Conservation (phyloP, 2,113 vertebrate species). For the Capreolus pygargus region DNA sequence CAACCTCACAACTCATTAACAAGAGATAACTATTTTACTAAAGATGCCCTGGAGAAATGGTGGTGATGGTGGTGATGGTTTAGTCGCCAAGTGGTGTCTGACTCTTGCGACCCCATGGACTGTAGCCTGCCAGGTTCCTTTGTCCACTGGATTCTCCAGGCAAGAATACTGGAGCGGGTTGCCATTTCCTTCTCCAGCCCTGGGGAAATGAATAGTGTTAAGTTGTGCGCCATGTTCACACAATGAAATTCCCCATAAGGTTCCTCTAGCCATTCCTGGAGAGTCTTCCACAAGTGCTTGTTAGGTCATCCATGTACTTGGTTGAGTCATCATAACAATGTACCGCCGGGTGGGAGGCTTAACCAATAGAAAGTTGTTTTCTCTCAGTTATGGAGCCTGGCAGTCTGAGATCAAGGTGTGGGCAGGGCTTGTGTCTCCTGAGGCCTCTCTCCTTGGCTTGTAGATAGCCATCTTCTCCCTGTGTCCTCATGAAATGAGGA, state of each 20-base stretch:
- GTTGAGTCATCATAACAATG: too few relatives aligned
- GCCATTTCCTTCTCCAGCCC: background rate
- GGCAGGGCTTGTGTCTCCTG: background rate
- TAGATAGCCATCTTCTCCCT: fast-evolving
- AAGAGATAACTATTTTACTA: background rate
- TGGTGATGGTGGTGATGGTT: background rate
- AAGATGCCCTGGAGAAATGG: background rate
- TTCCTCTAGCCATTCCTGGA: background rate
- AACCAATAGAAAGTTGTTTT: background rate
- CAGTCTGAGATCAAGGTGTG: background rate
- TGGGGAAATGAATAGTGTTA: background rate
- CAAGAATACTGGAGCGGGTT: background rate
- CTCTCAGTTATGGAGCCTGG: background rate
- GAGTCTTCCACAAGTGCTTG: fast-evolving
- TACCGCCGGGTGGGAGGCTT: background rate
- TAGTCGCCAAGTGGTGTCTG: background rate
- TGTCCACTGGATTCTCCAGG: background rate
- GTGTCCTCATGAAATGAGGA: background rate
- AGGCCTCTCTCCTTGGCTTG: background rate
- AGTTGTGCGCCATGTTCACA: fast-evolving
- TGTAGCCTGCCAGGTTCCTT: background rate
- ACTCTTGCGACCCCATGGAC: background rate
- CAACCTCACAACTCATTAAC: too few relatives aligned
- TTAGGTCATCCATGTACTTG: fast-evolving
- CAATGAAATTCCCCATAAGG: too few relatives aligned